Conservation (phyloP, 2,888 invertebrate genomes). For the Euspilapteryx auroguttella region DNA sequence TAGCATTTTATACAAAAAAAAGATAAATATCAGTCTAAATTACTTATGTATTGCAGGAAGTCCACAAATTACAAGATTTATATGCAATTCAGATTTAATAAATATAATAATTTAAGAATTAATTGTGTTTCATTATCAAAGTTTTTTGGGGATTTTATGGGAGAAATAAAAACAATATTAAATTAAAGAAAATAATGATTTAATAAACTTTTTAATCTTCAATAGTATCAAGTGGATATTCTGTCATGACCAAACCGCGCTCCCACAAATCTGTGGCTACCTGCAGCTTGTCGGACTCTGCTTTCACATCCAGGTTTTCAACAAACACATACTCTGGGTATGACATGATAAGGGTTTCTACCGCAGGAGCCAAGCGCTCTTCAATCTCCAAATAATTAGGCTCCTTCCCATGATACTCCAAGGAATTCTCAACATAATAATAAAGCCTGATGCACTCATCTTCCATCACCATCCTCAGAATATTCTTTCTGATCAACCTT, state of each 20-base stretch:
- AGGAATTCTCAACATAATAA: slow-evolving; percentile 82
- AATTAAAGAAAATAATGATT: too few species aligned
- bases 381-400: slow-evolving; percentile 71
- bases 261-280: slow-evolving; percentile 78
- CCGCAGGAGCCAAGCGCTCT: slow-evolving; percentile 65
- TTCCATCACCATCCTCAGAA: slow-evolving; percentile 65
- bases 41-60: slow-evolving; percentile 57
- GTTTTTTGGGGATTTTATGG: neutral
- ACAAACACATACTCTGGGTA: slow-evolving; percentile 81
- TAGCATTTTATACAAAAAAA: slow-evolving; percentile 51
- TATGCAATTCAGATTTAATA: slow-evolving; percentile 55
- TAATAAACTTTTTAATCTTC: slow-evolving; percentile 40
- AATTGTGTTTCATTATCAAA: slow-evolving; percentile 16
- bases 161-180: too few species aligned
- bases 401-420: slow-evolving; percentile 83
- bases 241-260: slow-evolving; percentile 76
- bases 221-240: slow-evolving; percentile 55
- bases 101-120: slow-evolving; percentile 51
- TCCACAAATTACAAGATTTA: slow-evolving; percentile 47
- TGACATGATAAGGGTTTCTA: slow-evolving; percentile 68
- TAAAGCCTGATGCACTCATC: slow-evolving; percentile 68
- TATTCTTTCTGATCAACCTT: slow-evolving; percentile 60
- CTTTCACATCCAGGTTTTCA: slow-evolving; percentile 68
- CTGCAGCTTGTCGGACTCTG: slow-evolving; percentile 66
- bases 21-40: slow-evolving; percentile 40